These are phyloP conservation scores for Chinchilla lanigera DNA, from an alignment of 2,113 vertebrate genomes.

Conservation along the genomic window DNA sequence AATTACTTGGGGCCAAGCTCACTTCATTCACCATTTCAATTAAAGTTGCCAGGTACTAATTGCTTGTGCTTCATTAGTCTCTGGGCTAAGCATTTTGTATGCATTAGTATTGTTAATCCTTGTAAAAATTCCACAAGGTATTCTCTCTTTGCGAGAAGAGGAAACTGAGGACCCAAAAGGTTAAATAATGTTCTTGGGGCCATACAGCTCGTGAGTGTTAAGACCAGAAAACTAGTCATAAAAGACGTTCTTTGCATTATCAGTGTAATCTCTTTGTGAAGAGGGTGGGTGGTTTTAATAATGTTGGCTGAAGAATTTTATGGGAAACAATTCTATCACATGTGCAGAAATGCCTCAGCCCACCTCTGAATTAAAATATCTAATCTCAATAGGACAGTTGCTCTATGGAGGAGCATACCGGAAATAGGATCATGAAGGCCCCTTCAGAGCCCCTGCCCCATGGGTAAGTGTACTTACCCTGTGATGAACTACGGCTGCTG, in stretches of 20 bases:
- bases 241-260: neutral
- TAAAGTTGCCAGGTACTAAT: neutral
- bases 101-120: neutral
- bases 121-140: neutral
- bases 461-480: neutral
- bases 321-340: neutral
- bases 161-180: constrained; percentile 6
- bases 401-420: neutral
- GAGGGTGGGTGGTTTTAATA: neutral
- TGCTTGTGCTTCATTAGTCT: neutral
- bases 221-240: neutral
- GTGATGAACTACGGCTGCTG: neutral
- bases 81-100: neutral
- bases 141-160: neutral
- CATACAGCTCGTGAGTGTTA: neutral
- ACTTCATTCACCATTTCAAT: neutral
- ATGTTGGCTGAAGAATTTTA: neutral
- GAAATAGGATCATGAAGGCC: neutral
- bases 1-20: neutral
- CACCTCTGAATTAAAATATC: neutral
- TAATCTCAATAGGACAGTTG: neutral
- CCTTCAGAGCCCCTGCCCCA: neutral
- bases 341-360: neutral
- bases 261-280: neutral
- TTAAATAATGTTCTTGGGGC: neutral